Evolutionary conservation across 2,113 vertebrate genomes (phyloP).

Genomic region (Amblyopsis rosae): DNA sequence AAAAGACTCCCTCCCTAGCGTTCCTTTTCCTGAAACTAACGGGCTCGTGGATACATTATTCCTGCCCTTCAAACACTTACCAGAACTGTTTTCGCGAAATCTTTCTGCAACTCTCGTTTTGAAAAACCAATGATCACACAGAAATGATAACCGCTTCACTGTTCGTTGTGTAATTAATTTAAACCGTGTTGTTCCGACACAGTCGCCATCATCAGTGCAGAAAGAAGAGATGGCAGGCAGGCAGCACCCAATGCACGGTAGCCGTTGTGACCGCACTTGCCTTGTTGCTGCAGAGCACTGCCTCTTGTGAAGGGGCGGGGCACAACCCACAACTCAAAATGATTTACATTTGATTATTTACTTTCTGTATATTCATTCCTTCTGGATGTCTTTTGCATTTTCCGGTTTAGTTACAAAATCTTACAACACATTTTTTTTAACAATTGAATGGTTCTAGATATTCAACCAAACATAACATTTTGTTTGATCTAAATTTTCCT

Average conservation of each 20-base stretch:
- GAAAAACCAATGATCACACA: not conserved
- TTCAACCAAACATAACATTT: too few species aligned
- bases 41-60: slow-evolving; percentile 44
- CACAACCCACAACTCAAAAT: not conserved
- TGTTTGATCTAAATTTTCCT: too few species aligned
- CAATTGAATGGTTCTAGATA: too few species aligned
- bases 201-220: slow-evolving; percentile 43
- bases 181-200: slow-evolving; percentile 16
- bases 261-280: slow-evolving; percentile 40
- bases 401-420: accelerated
- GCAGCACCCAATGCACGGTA: not conserved
- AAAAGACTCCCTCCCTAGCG: slow-evolving; percentile 76
- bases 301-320: not conserved
- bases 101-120: slow-evolving; percentile 18
- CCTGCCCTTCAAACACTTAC: slow-evolving; percentile 58
- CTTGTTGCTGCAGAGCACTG: slow-evolving; percentile 51
- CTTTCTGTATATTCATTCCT: not conserved
- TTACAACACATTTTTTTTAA: too few species aligned
- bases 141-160: not conserved
- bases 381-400: slow-evolving; percentile 1
- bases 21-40: slow-evolving; percentile 71
- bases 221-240: slow-evolving; percentile 26
- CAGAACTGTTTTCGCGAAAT: slow-evolving; percentile 42
- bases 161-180: slow-evolving; percentile 27
- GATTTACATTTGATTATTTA: slow-evolving; percentile 13